phyloP scores from a whole-genome alignment of 2,113 vertebrate species.

The Lycocorax pyrrhopterus region DNA sequence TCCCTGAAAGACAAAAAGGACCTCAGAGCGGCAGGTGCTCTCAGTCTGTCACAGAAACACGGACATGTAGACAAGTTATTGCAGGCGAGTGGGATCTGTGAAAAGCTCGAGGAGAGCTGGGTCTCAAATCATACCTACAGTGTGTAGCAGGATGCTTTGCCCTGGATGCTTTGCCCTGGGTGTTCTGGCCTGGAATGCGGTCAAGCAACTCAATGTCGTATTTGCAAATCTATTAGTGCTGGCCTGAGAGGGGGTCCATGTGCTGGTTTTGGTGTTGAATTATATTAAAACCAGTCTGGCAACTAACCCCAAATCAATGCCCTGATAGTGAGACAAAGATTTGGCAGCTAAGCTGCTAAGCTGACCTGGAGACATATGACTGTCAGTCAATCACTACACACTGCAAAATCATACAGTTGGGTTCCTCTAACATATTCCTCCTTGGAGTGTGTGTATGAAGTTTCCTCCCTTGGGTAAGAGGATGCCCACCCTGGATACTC shows the following conservation, averaged over 20 bases:
- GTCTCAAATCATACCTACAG: not conserved
- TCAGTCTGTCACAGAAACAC: not conserved
- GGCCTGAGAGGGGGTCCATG: fast-evolving
- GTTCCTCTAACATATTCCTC: not conserved
- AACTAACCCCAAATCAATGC: not conserved
- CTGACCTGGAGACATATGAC: not conserved
- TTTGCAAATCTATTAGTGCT: not conserved
- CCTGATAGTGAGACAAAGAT: not conserved
- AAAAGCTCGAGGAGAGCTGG: not conserved
- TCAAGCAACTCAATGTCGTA: not conserved
- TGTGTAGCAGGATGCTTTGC: not conserved
- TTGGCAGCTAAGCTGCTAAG: not conserved
- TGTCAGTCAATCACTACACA: not conserved
- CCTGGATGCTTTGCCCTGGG: not conserved
- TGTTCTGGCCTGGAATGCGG: not conserved
- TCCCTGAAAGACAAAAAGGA: not conserved
- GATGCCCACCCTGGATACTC: too few species aligned
- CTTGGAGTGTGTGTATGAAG: not conserved
- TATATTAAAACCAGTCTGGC: not conserved
- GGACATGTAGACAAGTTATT: not conserved
- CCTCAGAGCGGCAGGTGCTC: not conserved
- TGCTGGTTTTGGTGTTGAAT: not conserved
- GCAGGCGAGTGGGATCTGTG: not conserved
- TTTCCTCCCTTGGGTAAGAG: not conserved
- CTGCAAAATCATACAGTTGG: not conserved